phyloP scores from a whole-genome alignment of 2,113 vertebrate genomes.

The Acrocephalus kingi region DNA sequence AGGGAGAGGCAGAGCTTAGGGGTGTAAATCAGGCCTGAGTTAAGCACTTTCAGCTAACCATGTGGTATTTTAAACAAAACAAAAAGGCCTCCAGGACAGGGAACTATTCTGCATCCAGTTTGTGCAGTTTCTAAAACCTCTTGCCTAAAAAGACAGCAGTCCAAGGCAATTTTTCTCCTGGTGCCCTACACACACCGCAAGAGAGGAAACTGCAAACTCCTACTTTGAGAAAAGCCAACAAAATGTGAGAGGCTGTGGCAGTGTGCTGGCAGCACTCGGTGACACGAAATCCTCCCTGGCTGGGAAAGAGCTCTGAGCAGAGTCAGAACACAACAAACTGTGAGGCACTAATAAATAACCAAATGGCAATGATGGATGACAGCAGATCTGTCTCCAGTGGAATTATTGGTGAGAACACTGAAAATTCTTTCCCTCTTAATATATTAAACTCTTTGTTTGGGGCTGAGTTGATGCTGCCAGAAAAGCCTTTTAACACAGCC shows the following conservation, averaged over 20 bases:
- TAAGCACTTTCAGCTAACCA: neutral
- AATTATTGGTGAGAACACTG: conserved; percentile 5
- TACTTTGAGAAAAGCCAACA: neutral
- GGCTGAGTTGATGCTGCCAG: neutral
- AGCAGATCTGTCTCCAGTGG: neutral
- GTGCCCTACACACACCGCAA: neutral
- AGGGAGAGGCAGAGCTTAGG: neutral
- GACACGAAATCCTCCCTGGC: neutral
- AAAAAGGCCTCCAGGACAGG: neutral
- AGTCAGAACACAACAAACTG: neutral
- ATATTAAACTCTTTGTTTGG: neutral
- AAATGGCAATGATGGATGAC: neutral
- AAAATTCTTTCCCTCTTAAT: conserved; percentile 35
- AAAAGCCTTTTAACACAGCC: conserved; percentile 19
- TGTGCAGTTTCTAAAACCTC: neutral
- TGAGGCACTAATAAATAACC: conserved; percentile 7
- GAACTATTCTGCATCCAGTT: neutral
- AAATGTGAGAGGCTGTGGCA: neutral
- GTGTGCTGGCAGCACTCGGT: neutral
- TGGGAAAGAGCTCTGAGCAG: neutral
- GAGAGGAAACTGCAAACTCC: neutral
- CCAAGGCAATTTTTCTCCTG: neutral
- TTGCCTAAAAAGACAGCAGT: neutral
- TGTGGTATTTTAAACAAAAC: neutral
- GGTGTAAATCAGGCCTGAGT: neutral